These are phyloP conservation scores for Eristalinus aeneus DNA, from an alignment of 2,888 invertebrate genomes.

Conservation along the genomic window DNA sequence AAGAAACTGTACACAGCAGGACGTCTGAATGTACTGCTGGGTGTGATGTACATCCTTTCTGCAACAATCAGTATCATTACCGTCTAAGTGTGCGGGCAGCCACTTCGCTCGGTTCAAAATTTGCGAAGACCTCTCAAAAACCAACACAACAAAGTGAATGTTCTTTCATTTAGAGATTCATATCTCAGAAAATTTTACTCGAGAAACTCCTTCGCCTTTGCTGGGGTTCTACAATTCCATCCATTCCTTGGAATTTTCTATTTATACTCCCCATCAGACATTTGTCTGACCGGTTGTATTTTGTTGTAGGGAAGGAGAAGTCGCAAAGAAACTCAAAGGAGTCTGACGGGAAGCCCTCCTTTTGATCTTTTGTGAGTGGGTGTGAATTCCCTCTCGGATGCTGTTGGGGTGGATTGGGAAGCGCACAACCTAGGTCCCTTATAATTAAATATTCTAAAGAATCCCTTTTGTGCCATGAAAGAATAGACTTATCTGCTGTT, in stretches of 20 bases:
- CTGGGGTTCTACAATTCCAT: not conserved
- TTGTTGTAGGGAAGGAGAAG: not conserved
- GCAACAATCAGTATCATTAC: not conserved
- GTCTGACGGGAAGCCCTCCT: not conserved
- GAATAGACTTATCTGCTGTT: not conserved
- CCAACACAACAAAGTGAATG: not conserved
- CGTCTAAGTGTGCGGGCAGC: not conserved
- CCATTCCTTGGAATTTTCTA: not conserved
- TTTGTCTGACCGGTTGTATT: slow-evolving; percentile 6
- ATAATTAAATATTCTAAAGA: slow-evolving; percentile 30
- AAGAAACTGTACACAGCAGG: not conserved
- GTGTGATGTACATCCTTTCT: not conserved
- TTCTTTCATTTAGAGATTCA: slow-evolving; percentile 1
- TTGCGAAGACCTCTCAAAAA: not conserved
- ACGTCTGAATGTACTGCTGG: not conserved
- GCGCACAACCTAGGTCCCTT: not conserved
- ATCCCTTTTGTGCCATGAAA: not conserved
- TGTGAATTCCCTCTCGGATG: not conserved
- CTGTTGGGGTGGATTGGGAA: not conserved
- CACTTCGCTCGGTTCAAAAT: not conserved
- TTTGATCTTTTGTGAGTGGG: slow-evolving; percentile 30
- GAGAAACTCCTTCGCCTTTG: not conserved
- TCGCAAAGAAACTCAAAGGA: slow-evolving; percentile 8
- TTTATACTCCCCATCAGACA: slow-evolving; percentile 25
- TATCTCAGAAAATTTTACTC: slow-evolving; percentile 21